phyloP scores from a whole-genome alignment of 2,888 invertebrate genomes.

The Branchipolynoe longqiensis region DNA sequence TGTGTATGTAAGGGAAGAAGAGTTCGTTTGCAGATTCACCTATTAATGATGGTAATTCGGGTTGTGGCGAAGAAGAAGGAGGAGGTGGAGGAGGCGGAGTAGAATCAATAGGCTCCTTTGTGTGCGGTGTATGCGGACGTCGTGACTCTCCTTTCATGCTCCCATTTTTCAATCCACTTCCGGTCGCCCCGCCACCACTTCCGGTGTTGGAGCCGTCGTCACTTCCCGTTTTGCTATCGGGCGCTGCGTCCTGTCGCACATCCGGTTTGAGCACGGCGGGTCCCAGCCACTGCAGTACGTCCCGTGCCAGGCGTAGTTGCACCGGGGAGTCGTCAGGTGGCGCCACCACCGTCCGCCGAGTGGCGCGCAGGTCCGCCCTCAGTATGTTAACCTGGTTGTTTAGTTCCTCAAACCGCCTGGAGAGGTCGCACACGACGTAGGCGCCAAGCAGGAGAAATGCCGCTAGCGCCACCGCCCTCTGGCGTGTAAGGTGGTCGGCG shows the following conservation, averaged over 20 bases:
- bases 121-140: too few relatives aligned
- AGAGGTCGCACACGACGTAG: not conserved
- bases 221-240: not conserved
- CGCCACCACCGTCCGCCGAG: not conserved
- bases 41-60: too few relatives aligned
- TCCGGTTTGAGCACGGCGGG: not conserved
- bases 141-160: too few relatives aligned
- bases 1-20: not conserved
- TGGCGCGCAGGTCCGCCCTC: not conserved
- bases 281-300: not conserved
- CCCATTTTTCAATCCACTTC: too few relatives aligned
- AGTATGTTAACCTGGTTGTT: constrained; percentile 18
- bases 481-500: not conserved
- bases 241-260: not conserved
- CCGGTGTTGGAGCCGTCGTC: not conserved
- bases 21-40: not conserved
- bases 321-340: not conserved
- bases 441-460: not conserved
- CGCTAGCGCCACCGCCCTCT: not conserved
- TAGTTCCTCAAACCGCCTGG: not conserved
- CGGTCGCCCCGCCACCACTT: not conserved
- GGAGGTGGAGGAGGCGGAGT: not conserved
- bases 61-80: too few relatives aligned
- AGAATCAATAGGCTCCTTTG: too few relatives aligned
- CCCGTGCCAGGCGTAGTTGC: not conserved